Base-by-base conservation (phyloP, 2,888 invertebrate genomes). In the Drosophila eohydei region DNA sequence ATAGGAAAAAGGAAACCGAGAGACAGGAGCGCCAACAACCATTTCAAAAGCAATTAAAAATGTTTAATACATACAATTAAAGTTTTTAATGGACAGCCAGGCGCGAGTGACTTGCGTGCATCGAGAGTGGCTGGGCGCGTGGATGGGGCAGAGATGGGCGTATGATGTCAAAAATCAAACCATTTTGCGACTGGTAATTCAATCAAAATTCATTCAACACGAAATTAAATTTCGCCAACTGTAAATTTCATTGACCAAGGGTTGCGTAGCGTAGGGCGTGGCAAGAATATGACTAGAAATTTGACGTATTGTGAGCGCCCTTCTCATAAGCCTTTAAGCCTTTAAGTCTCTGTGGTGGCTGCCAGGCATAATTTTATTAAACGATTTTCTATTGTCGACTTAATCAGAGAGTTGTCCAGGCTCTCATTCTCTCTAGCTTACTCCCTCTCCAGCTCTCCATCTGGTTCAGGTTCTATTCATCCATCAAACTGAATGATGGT, bases 11-110 rank as follows among this genome's bases (percentile, higher is more conserved):
- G 71, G 58, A 58, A 78, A 66, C 62, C 57, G 61, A 66, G 61
- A 66, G 67, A 72, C 72, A 78, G 78, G 48, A 78, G 67, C 70
- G 61, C 59, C 73, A 76, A 58, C 73, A 70, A 65, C 14, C 70
- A 77, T 78, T 77, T 71, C 65, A 50, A 79, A 74, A 70, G 78
- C 73, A 78, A 73, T 76, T 72, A 82, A 70, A 74, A 73, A 72
- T 74, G 71, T 85, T 72, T 76, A 83, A 81, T 80, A 82, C 79
- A 69, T 65, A 71, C 79, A 84, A 84, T 84, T 86, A 86, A 83
- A 86, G 77, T 79, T 71, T 71, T 69, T 78, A 83, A 85, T 83
- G 81, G 83, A 71, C 68, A 66, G 54, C 38, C 36, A 36, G 52
- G 26, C 36, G 63, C 67, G 52, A 63, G 54, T 51, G 70, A 41